Conservation (phyloP, 2,888 invertebrate species). For the Drosophila ezoana region DNA sequence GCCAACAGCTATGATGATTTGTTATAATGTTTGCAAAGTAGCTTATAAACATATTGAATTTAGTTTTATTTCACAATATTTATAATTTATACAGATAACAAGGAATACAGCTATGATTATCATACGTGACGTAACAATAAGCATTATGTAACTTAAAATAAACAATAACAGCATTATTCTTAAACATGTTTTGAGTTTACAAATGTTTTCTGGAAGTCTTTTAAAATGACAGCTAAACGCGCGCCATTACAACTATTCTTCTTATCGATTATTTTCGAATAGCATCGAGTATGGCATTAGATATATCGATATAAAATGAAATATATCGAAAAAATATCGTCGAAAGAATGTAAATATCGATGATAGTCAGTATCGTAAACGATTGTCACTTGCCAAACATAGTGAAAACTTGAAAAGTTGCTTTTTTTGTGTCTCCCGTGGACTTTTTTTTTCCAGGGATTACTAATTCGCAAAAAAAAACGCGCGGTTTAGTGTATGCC, state of each 20-base stretch:
- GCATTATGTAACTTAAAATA: conserved; percentile 70
- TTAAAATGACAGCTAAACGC: conserved; percentile 24
- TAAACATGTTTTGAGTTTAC: not conserved
- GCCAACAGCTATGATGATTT: conserved; percentile 12
- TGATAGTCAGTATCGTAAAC: conserved; percentile 30
- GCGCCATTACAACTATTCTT: not conserved
- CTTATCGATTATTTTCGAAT: conserved; percentile 11
- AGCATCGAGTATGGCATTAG: conserved; percentile 12
- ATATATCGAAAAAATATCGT: conserved; percentile 7
- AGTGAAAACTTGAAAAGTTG: conserved; percentile 78
- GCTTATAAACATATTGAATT: conserved; percentile 21
- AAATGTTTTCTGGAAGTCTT: not conserved
- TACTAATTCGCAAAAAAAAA: conserved; percentile 66
- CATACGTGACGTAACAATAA: conserved; percentile 74
- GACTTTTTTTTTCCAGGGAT: conserved; percentile 77
- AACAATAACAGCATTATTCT: conserved; percentile 37
- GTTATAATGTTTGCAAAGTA: conserved; percentile 31
- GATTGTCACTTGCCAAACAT: conserved; percentile 60
- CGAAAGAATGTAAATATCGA: conserved; percentile 13
- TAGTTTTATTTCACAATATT: conserved; percentile 39
- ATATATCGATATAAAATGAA: conserved; percentile 18
- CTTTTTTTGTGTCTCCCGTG: conserved; percentile 71
- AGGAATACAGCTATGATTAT: conserved; percentile 56
- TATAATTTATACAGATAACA: conserved; percentile 56
- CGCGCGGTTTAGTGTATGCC: conserved; percentile 52